Evolutionary conservation across 2,113 vertebrate genomes (phyloP).

Genomic region (Pantherophis guttatus): DNA sequence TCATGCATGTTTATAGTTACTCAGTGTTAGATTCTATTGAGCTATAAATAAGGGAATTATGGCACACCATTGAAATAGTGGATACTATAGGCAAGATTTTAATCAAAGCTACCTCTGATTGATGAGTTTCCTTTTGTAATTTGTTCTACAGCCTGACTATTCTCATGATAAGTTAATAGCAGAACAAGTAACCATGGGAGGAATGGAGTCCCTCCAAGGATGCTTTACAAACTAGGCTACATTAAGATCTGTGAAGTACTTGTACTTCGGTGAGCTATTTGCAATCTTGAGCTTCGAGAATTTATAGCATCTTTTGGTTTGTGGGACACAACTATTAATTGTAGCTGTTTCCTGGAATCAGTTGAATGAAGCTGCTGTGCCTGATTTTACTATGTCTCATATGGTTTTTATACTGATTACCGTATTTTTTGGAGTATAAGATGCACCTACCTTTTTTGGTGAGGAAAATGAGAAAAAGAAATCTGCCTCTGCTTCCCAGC

Average conservation of each 20-base stretch:
- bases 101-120: conserved; percentile 20
- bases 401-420: neutral
- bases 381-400: conserved; percentile 13
- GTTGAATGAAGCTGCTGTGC: conserved; percentile 2
- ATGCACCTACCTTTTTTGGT: no score
- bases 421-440: no score
- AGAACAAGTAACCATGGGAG: conserved; percentile 24
- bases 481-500: no score
- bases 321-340: conserved; percentile 18
- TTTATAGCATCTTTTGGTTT: conserved; percentile 27
- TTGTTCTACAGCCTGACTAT: conserved; percentile 16
- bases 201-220: conserved; percentile 17
- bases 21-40: neutral
- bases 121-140: conserved; percentile 10
- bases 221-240: conserved; percentile 9
- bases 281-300: conserved; percentile 5
- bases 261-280: conserved; percentile 15
- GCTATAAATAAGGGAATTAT: conserved; percentile 10
- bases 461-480: no score
- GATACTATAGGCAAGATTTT: conserved; percentile 9
- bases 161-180: conserved; percentile 23
- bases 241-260: conserved; percentile 29
- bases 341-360: conserved; percentile 21
- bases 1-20: neutral
- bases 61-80: neutral